These are phyloP conservation scores for Synodontis membranacea DNA, from an alignment of 2,113 vertebrate genomes.

Conservation along the genomic window DNA sequence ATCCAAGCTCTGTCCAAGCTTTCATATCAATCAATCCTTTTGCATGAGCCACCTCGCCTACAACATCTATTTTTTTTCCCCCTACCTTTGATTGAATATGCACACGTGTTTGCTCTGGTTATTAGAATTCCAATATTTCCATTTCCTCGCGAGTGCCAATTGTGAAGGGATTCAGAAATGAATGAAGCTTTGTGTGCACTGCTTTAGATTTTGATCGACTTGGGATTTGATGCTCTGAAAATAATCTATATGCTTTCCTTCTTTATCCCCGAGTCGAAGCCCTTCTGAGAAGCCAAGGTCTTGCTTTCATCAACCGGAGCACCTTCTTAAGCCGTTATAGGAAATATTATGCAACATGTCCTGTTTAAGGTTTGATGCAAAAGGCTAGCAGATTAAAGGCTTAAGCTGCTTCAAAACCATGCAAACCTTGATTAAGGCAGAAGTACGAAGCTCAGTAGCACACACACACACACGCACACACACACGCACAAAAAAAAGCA, in stretches of 20 bases:
- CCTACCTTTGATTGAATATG: not conserved
- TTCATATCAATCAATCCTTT: not conserved
- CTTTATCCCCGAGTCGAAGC: conserved; percentile 37
- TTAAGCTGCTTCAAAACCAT: not conserved
- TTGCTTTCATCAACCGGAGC: not conserved
- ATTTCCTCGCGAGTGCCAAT: not conserved
- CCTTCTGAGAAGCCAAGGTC: not conserved
- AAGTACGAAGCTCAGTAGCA: not conserved
- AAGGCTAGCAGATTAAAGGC: conserved; percentile 3
- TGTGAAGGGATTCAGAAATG: conserved; percentile 11
- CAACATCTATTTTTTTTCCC: not conserved
- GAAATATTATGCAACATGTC: not conserved
- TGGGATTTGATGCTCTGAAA: conserved; percentile 20
- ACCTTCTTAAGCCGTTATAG: not conserved
- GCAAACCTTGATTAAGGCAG: not conserved
- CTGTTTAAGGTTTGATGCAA: not conserved
- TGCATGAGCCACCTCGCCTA: not conserved
- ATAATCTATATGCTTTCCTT: conserved; percentile 34
- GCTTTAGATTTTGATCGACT: conserved; percentile 29
- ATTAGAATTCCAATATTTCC: not conserved
- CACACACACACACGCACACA: not conserved
- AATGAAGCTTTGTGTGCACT: conserved; percentile 12
- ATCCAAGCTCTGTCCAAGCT: not conserved
- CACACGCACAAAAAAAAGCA: not conserved
- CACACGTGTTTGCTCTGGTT: not conserved